Evolutionary conservation across 2,113 vertebrate species (phyloP).

Genomic region (Baryphthengus martii): DNA sequence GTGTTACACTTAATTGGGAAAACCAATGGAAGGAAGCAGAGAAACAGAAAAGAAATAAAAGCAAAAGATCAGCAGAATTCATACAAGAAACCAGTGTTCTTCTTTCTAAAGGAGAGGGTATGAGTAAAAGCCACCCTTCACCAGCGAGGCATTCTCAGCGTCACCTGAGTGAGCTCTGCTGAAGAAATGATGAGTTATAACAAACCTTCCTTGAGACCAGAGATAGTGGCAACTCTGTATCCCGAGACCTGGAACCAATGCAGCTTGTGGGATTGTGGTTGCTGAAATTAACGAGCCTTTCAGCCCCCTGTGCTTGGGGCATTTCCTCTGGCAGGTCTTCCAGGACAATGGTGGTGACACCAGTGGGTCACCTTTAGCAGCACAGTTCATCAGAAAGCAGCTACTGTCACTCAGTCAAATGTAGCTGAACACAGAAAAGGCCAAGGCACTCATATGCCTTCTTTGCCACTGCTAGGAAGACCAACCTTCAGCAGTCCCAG

Average conservation of each 20-base stretch:
- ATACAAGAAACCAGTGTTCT: neutral
- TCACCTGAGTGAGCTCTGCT: neutral
- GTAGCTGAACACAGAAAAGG: neutral
- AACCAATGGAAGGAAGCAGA: neutral
- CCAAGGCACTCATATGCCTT: neutral
- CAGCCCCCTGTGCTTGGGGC: neutral
- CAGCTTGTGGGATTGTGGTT: neutral
- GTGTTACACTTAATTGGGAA: neutral
- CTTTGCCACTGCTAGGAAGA: neutral
- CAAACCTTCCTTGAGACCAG: neutral
- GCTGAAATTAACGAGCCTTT: neutral
- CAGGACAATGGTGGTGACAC: neutral
- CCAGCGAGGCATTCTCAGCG: neutral
- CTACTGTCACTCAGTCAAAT: neutral
- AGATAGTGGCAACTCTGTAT: neutral
- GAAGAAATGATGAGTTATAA: neutral
- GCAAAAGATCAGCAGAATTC: neutral
- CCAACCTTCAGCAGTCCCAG: neutral
- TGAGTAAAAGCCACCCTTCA: neutral
- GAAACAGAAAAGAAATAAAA: neutral
- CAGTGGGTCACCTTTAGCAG: neutral
- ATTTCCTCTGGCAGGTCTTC: neutral
- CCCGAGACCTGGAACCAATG: neutral
- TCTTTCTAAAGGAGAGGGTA: neutral
- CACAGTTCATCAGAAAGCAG: neutral